These are phyloP conservation scores for Kryptolebias marmoratus DNA, from an alignment of 2,113 vertebrate species.

Conservation along the genomic window DNA sequence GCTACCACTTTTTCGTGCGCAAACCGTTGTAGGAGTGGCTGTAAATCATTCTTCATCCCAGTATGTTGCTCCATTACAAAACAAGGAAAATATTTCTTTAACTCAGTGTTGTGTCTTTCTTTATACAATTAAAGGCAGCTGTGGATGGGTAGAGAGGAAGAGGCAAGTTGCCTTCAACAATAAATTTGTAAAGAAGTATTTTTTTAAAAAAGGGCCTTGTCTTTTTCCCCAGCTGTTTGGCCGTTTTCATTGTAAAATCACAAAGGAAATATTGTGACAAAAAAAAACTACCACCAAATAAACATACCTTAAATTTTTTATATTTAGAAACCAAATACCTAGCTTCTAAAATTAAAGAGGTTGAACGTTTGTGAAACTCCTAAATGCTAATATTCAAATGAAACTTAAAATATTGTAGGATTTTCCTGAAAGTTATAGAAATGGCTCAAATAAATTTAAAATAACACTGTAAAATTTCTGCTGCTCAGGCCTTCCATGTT, in stretches of 20 bases:
- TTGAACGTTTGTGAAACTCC: too few relatives aligned
- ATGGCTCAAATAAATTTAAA: too few relatives aligned
- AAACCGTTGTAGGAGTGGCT: conserved; percentile 26
- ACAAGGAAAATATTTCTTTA: conserved; percentile 56
- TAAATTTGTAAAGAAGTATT: conserved; percentile 45
- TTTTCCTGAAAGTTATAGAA: too few relatives aligned
- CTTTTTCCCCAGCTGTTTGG: conserved; percentile 3
- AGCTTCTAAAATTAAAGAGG: too few relatives aligned
- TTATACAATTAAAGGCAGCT: conserved; percentile 70
- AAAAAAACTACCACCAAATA: neutral
- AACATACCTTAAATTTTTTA: too few relatives aligned
- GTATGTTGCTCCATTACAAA: conserved; percentile 46
- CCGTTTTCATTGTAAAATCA: neutral
- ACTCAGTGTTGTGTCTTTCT: conserved; percentile 52
- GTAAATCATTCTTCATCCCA: conserved; percentile 31
- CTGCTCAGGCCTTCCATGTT: too few relatives aligned
- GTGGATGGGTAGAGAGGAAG: conserved; percentile 39
- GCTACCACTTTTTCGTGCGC: conserved; percentile 37
- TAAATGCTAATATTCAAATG: too few relatives aligned
- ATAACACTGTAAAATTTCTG: too few relatives aligned
- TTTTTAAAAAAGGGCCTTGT: neutral
- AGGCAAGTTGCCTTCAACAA: conserved; percentile 53
- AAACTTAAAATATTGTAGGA: too few relatives aligned
- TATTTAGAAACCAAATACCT: too few relatives aligned
- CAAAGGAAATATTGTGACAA: neutral